Evolutionary conservation across 2,113 vertebrate genomes (phyloP).

Genomic region (Silurus asotus): DNA sequence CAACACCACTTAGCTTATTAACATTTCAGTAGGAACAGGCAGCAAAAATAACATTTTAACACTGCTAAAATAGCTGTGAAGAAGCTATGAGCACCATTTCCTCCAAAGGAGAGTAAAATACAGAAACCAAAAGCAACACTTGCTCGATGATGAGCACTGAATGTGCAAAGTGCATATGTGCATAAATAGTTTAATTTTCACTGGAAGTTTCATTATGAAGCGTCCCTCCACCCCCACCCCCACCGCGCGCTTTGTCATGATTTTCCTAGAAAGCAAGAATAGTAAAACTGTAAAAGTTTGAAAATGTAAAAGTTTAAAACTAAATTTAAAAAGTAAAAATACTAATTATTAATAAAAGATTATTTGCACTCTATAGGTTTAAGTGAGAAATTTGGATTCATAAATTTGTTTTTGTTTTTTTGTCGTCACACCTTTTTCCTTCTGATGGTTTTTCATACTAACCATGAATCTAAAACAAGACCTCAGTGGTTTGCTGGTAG

Average conservation of each 20-base stretch:
- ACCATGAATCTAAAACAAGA: background rate
- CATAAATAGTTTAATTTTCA: background rate
- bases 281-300: background rate
- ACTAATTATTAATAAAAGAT: background rate
- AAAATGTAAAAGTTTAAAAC: background rate
- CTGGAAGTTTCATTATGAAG: background rate
- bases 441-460: background rate
- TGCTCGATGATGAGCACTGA: background rate
- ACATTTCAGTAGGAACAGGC: background rate
- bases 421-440: background rate
- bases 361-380: background rate
- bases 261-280: background rate
- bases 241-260: background rate
- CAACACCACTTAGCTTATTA: background rate
- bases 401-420: too few species aligned
- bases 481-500: background rate
- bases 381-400: background rate
- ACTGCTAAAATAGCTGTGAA: conserved; percentile 7
- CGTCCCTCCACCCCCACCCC: background rate
- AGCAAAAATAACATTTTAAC: background rate
- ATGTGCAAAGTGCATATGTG: background rate
- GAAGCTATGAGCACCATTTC: background rate
- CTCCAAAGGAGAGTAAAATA: background rate
- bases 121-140: background rate
- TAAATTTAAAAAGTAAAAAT: background rate